Conservation (phyloP, 2,888 invertebrate species). For the Lasioglossum marginatum region DNA sequence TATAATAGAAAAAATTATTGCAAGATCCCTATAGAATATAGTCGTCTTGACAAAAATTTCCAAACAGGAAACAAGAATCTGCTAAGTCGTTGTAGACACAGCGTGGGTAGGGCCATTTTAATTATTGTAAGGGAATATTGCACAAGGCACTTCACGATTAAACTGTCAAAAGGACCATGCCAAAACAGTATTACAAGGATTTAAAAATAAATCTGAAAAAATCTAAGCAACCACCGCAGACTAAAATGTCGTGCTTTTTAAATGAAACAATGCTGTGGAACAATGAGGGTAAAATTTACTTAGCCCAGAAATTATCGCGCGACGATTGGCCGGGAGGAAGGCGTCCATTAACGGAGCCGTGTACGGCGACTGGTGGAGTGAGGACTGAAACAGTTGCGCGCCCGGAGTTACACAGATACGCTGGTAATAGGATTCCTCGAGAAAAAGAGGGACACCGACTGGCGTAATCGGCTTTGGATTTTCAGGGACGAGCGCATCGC, state of each 20-base stretch:
- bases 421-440: slow-evolving; percentile 20
- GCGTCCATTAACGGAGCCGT: neutral
- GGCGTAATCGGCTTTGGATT: slow-evolving; percentile 52
- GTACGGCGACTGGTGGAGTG: neutral
- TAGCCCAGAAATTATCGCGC: neutral
- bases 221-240: neutral
- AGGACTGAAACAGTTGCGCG: neutral
- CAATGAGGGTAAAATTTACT: neutral
- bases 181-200: too few relatives aligned
- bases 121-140: too few relatives aligned
- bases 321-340: neutral
- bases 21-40: too few relatives aligned
- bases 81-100: too few relatives aligned
- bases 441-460: neutral
- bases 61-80: too few relatives aligned
- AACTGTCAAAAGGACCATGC: too few relatives aligned
- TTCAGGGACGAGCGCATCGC: slow-evolving; percentile 8
- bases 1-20: too few relatives aligned
- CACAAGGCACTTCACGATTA: too few relatives aligned
- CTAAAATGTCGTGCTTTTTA: neutral
- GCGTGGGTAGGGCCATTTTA: too few relatives aligned
- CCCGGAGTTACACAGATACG: neutral
- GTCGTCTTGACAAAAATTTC: too few relatives aligned
- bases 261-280: neutral
- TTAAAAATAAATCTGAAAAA: too few relatives aligned